Evolutionary conservation across 1,140 invertebrate species (phyloP).

Genomic region (Hypothenemus hampei): DNA sequence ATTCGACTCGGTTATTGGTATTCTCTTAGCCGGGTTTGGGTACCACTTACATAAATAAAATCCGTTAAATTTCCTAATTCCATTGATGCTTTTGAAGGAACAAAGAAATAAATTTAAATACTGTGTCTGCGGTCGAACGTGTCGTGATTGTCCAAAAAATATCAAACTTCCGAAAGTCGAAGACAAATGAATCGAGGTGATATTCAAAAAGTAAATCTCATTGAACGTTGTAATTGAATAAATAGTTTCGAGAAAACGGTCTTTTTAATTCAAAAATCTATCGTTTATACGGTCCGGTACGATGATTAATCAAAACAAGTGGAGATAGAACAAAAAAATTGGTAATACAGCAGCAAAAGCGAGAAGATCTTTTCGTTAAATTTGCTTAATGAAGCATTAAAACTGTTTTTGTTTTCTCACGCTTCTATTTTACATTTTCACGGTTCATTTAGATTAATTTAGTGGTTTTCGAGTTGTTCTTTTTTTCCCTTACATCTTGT

Average conservation of each 20-base stretch:
- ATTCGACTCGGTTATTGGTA: neutral
- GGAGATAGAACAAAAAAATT: neutral
- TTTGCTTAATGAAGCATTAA: slow-evolving; percentile 23
- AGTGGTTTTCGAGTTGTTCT: no score
- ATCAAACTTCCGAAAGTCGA: neutral
- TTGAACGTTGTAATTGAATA: no score
- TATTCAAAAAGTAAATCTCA: no score
- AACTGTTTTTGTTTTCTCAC: slow-evolving; percentile 21
- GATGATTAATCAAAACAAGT: slow-evolving; percentile 6
- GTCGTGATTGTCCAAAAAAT: neutral
- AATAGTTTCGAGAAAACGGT: no score
- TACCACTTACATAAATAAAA: neutral
- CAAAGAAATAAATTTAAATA: slow-evolving; percentile 4
- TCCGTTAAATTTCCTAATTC: neutral
- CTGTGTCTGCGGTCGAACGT: neutral
- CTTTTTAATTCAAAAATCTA: no score
- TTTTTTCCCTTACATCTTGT: no score
- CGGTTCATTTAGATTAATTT: no score
- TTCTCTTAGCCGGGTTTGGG: neutral
- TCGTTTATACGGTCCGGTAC: slow-evolving; percentile 3
- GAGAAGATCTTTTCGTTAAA: slow-evolving; percentile 13
- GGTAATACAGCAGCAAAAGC: slow-evolving; percentile 7
- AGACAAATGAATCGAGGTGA: neutral
- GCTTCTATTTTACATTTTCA: slow-evolving; percentile 20
- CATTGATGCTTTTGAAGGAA: neutral